Evolutionary conservation across 2,888 invertebrate genomes (phyloP).

Genomic region (Monoplex corrugatus): DNA sequence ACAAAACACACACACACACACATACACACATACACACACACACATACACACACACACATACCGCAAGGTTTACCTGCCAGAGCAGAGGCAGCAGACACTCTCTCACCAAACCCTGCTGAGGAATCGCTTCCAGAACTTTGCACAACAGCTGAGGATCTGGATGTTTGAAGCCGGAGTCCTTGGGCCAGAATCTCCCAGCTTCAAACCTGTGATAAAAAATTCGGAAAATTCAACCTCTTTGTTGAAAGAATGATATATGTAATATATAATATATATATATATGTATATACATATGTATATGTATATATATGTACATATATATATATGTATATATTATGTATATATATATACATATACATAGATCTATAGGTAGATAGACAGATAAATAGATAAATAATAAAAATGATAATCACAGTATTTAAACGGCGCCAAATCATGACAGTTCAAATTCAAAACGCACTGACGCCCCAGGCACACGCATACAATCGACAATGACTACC

Average conservation of each 20-base stretch:
- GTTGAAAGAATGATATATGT: too few relatives aligned
- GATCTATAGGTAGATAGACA: too few relatives aligned
- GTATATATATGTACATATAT: not conserved
- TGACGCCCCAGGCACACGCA: too few relatives aligned
- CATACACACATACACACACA: not conserved
- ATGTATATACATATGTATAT: slow-evolving; percentile 5
- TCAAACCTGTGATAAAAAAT: too few relatives aligned
- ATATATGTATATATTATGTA: not conserved
- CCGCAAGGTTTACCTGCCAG: slow-evolving; percentile 63
- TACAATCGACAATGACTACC: too few relatives aligned
- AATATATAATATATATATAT: too few relatives aligned
- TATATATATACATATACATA: not conserved
- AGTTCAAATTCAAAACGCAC: too few relatives aligned
- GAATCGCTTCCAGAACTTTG: slow-evolving; percentile 62
- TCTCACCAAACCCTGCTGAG: slow-evolving; percentile 61
- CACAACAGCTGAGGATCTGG: slow-evolving; percentile 64
- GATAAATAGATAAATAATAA: too few relatives aligned
- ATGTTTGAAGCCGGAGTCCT: slow-evolving; percentile 57
- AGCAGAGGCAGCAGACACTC: slow-evolving; percentile 67
- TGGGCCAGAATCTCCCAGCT: slow-evolving; percentile 67
- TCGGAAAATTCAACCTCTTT: too few relatives aligned
- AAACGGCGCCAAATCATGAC: too few relatives aligned
- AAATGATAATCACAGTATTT: too few relatives aligned
- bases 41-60: not conserved
- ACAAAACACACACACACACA: not conserved